These are phyloP conservation scores for Lipotes vexillifer DNA, from an alignment of 2,113 vertebrate species.

Conservation along the genomic window DNA sequence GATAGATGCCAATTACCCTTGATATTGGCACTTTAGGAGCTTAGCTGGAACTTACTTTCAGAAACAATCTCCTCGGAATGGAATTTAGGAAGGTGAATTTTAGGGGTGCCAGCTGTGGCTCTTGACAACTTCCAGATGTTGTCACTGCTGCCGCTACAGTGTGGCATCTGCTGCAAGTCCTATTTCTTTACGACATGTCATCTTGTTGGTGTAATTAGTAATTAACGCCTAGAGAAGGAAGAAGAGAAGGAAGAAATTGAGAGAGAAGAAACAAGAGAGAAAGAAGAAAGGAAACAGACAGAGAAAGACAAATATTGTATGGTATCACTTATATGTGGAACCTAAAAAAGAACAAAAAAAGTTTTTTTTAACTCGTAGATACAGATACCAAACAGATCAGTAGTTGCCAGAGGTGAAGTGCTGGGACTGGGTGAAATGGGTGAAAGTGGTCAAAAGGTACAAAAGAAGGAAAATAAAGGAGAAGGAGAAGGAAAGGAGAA, in stretches of 20 bases:
- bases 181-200: background rate
- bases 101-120: background rate
- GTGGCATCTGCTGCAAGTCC: background rate
- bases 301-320: background rate
- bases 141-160: background rate
- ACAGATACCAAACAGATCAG: background rate
- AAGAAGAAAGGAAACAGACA: background rate
- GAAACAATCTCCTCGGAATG: background rate
- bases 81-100: background rate
- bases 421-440: background rate
- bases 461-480: background rate
- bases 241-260: background rate
- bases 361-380: background rate
- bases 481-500: background rate
- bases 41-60: background rate
- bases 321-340: background rate
- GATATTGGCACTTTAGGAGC: background rate
- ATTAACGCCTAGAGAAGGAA: background rate
- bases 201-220: background rate
- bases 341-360: background rate
- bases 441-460: background rate
- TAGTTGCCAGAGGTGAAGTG: background rate
- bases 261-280: background rate
- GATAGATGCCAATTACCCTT: background rate
- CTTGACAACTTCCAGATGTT: slow-evolving; percentile 9